Percentiles rank a stretch among this genome's conserved stretches.
Conservation (phyloP, 2,113 vertebrate genomes). For the Bolborhynchus lineola region DNA sequence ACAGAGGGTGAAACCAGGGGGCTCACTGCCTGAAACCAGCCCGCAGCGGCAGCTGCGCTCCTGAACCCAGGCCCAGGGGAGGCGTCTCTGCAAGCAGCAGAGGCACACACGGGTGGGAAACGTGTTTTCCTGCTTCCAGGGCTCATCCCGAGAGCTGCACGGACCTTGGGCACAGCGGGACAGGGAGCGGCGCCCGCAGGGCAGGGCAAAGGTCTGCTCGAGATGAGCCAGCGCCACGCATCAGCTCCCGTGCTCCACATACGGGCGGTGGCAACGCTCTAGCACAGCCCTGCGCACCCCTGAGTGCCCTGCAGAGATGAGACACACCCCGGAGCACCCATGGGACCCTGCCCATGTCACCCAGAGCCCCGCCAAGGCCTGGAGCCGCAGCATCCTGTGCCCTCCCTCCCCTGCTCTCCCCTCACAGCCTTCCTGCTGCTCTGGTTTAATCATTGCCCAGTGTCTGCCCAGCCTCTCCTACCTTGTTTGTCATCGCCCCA, state of each 20-base stretch:
- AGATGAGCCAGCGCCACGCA: background rate
- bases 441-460: background rate
- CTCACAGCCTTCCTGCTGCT: background rate
- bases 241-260: background rate
- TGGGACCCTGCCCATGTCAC: fast-evolving
- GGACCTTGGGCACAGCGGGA: background rate
- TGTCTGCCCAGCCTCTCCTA: background rate
- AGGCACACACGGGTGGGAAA: background rate
- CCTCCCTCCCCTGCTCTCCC: background rate
- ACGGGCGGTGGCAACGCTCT: background rate
- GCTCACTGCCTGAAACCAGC: background rate
- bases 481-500: background rate
- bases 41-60: background rate
- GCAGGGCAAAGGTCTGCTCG: constrained; percentile 4
- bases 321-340: background rate
- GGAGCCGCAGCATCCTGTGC: background rate
- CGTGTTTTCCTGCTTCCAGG: background rate
- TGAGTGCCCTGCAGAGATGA: background rate
- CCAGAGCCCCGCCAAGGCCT: background rate
- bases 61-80: background rate
- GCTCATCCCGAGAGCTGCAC: background rate
- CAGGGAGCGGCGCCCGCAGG: background rate
- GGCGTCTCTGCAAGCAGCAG: background rate
- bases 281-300: background rate
- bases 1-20: background rate